phyloP scores from a whole-genome alignment of 53 echinoderm and acorn worm species.

The Temnopleurus reevesii region DNA sequence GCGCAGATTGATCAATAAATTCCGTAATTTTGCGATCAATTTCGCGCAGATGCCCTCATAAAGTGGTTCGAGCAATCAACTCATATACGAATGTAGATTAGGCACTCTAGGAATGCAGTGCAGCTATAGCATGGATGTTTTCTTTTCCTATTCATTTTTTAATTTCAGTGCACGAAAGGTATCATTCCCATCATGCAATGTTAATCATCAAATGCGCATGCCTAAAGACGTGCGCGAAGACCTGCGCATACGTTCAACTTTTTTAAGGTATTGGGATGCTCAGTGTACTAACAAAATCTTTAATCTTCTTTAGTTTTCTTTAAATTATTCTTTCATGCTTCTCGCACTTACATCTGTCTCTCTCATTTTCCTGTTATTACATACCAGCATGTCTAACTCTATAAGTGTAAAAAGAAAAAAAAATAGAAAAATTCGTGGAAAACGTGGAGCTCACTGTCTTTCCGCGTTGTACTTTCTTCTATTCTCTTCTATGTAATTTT shows the following conservation, averaged over 20 bases:
- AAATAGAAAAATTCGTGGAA: background rate
- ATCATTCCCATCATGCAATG: too few species aligned
- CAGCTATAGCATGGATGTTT: background rate
- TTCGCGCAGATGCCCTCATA: slow-evolving; percentile 26
- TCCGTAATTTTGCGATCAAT: background rate
- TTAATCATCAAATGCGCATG: too few species aligned
- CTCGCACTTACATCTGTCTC: background rate
- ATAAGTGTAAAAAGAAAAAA: too few species aligned
- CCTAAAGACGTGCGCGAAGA: background rate
- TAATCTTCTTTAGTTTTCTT: background rate
- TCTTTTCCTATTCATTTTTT: background rate
- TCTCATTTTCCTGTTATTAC: too few species aligned
- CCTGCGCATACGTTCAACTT: background rate
- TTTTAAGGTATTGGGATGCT: background rate
- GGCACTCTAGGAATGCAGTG: background rate
- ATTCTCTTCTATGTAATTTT: background rate
- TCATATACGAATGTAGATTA: slow-evolving; percentile 28
- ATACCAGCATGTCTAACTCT: too few species aligned
- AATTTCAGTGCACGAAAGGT: too few species aligned
- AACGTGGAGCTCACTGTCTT: background rate
- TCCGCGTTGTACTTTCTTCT: background rate
- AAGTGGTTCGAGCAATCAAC: slow-evolving; percentile 56
- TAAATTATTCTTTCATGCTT: background rate
- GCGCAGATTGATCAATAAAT: background rate
- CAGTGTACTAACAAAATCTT: background rate